Conservation (phyloP, 1,140 invertebrate species). For the Listronotus oregonensis region DNA sequence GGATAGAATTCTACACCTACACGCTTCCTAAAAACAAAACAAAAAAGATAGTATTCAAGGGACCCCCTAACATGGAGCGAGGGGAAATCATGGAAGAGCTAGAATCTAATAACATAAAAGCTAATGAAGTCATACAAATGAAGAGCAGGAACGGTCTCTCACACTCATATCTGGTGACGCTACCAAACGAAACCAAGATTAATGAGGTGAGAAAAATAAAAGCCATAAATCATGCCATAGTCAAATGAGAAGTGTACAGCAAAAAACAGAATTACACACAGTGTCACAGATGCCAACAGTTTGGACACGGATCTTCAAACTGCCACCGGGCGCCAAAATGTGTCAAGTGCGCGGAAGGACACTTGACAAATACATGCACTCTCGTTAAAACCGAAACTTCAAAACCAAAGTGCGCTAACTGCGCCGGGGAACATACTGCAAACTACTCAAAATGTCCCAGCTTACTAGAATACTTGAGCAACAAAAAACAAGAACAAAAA, state of each 20-base stretch:
- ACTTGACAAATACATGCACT: slow-evolving; percentile 5
- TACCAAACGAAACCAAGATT: no score
- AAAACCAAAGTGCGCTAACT: slow-evolving; percentile 23
- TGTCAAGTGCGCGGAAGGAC: slow-evolving; percentile 21
- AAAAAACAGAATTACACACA: slow-evolving; percentile 36
- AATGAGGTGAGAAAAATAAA: background rate
- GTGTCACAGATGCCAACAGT: slow-evolving; percentile 51
- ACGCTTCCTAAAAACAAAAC: background rate
- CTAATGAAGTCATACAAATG: no score
- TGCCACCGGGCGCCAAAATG: background rate
- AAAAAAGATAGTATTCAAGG: background rate
- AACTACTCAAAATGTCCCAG: background rate
- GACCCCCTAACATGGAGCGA: no score
- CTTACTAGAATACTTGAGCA: no score
- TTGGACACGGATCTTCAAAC: slow-evolving; percentile 49
- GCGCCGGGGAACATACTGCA: slow-evolving; percentile 18
- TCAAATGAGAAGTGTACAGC: background rate
- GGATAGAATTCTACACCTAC: slow-evolving; percentile 2
- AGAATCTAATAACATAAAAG: no score
- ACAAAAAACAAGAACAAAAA: no score
- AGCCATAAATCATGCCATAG: background rate
- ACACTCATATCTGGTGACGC: no score
- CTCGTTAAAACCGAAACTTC: background rate
- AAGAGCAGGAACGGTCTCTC: no score
- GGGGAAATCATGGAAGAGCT: no score